These are phyloP conservation scores for Laticauda colubrina DNA, from an alignment of 2,113 vertebrate species.

Conservation along the genomic window DNA sequence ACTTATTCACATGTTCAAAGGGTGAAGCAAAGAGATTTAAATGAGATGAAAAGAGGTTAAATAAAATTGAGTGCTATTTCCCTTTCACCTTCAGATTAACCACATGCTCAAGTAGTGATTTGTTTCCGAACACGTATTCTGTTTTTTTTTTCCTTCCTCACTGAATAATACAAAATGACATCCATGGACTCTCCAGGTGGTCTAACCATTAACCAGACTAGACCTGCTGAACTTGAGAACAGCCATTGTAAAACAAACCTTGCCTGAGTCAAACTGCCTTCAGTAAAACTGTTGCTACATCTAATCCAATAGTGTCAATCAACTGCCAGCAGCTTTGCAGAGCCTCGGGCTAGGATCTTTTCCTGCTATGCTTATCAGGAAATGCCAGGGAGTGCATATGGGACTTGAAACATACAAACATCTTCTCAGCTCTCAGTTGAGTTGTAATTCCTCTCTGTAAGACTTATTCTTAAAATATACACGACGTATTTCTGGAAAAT, in stretches of 20 bases:
- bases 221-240: background rate
- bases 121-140: background rate
- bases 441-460: background rate
- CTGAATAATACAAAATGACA: background rate
- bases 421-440: background rate
- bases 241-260: background rate
- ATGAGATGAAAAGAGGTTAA: background rate
- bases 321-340: background rate
- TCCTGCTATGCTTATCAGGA: background rate
- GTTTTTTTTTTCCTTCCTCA: background rate
- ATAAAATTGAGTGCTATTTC: background rate
- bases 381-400: background rate
- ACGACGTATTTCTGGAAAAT: background rate
- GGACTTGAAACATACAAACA: background rate
- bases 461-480: background rate
- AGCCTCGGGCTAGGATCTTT: background rate
- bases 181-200: background rate
- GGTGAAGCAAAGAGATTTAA: background rate
- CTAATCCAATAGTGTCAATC: background rate
- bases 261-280: background rate
- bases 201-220: background rate
- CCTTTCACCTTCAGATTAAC: background rate
- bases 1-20: background rate
- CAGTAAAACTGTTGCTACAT: background rate
- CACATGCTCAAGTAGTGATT: background rate